Base-by-base conservation (phyloP, 2,113 vertebrate species). In the Brachionichthys hirsutus region DNA sequence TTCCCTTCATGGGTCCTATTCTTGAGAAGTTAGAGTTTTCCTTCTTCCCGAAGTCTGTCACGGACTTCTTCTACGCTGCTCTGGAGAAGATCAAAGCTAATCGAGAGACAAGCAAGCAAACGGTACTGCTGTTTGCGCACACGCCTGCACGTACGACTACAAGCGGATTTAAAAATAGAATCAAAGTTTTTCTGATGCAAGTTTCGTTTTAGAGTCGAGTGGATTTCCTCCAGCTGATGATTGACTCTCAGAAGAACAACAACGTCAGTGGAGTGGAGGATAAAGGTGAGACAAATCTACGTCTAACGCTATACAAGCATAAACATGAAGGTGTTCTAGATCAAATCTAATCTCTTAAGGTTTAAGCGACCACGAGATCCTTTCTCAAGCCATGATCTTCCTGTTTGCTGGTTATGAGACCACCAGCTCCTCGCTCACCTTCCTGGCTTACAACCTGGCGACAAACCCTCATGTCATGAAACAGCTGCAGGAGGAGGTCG, bases 191-290 rank as follows among this genome's bases (percentile, higher is more conserved):
- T 30, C 24, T 30, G 24, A 30, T 6, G 8, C 24, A 30, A 30
- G 24, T 30, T 8, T 30, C 73, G 35, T 67, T 50, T 14, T 59
- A 95, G 93, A 85, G 69, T 7, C 80, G 92, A 68, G 89, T 94
- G 6, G 94, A 95, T 81, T 92, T 96, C 40, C 86, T 96, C 79
- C 93, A 94, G 83, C 59, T 95, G 45, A 93, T 96, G 94, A 87
- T 94, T 0, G 90, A 97, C 19, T 87, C 90, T 64, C 93, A 94
- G 73, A 83, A 1, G 3, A 34, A 72, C n/a, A 43, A 66, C 15
- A 41, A 15, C 3, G 13, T 7, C 34, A 49, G 35, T 35, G 36
- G 45, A 10, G 20, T 1, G 0, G 40, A 44, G 13, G n/a, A n/a
- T 14, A 14, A 13, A 30, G 24, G 24, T 30, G 24, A 30, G 1